A percentile compares a stretch with the other conserved stretches of the same genome.
Evolutionary conservation across 2,113 vertebrate species (phyloP).

Genomic region (Rhinogobius similis): DNA sequence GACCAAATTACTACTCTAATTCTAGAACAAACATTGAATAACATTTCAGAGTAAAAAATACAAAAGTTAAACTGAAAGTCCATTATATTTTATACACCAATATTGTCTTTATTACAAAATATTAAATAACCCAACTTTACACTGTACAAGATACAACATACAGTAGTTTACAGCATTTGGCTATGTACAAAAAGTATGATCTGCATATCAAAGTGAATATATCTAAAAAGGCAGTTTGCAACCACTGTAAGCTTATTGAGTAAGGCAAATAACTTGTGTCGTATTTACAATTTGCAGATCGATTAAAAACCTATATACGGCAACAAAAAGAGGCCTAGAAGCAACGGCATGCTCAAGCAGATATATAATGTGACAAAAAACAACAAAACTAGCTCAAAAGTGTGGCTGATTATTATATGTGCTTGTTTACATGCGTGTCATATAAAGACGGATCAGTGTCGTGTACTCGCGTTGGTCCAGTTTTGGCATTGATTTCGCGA

Average conservation of each 20-base stretch:
- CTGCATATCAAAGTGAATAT: conserved; percentile 87
- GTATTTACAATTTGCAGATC: conserved; percentile 80
- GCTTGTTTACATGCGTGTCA: conserved; percentile 13
- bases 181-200: conserved; percentile 87
- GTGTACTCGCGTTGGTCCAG: conserved; percentile 19
- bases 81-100: conserved; percentile 73
- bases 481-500: conserved; percentile 56
- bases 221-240: conserved; percentile 87
- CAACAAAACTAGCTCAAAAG: conserved; percentile 22
- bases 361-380: conserved; percentile 23
- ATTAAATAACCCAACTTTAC: conserved; percentile 76
- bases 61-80: background rate
- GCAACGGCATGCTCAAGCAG: conserved; percentile 47
- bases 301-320: conserved; percentile 51
- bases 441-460: background rate
- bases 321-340: conserved; percentile 51
- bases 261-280: conserved; percentile 88
- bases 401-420: conserved; percentile 3
- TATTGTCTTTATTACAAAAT: conserved; percentile 82
- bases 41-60: background rate
- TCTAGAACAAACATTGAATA: too few relatives aligned
- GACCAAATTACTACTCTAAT: too few relatives aligned
- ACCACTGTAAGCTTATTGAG: conserved; percentile 88
- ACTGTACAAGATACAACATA: conserved; percentile 83
- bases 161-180: conserved; percentile 70